Evolutionary conservation across 1,140 invertebrate genomes (phyloP).

Genomic region (Olivierus martensii): DNA sequence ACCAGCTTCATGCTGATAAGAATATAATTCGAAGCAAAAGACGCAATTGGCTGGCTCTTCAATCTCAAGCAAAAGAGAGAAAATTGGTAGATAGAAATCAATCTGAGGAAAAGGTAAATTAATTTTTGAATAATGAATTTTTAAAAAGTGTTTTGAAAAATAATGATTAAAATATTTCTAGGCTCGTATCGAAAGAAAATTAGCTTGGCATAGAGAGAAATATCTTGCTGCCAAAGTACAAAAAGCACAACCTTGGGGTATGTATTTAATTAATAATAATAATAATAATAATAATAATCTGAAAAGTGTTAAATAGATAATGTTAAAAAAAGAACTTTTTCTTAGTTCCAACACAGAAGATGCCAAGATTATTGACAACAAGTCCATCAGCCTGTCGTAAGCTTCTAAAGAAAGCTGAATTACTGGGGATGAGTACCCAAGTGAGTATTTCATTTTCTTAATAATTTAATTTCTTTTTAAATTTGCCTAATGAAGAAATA

Average conservation of each 20-base stretch:
- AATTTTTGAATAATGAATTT: not conserved
- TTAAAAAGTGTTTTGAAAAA: constrained; percentile 12
- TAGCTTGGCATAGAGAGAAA: constrained; percentile 33
- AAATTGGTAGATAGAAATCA: constrained; percentile 1
- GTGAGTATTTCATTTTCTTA: not conserved
- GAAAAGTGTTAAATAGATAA: not conserved
- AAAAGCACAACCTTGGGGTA: constrained; percentile 57
- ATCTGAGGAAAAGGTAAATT: constrained; percentile 24
- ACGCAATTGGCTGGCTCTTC: constrained; percentile 75
- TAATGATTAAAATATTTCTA: too few relatives aligned
- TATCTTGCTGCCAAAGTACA: constrained; percentile 43
- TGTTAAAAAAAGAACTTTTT: too few relatives aligned
- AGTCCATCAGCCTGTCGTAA: constrained; percentile 75
- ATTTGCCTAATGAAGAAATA: constrained; percentile 29
- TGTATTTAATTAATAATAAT: constrained; percentile 28
- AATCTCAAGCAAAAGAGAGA: constrained; percentile 55
- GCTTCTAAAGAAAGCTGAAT: constrained; percentile 68
- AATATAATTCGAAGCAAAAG: constrained; percentile 34
- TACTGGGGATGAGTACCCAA: constrained; percentile 56
- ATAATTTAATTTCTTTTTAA: not conserved
- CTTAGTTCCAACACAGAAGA: constrained; percentile 54
- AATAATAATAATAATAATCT: not conserved
- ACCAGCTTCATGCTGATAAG: constrained; percentile 41
- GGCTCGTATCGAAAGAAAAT: constrained; percentile 33
- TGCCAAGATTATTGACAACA: constrained; percentile 75